Percentiles rank a stretch among this genome's conserved stretches.
Evolutionary conservation across 2,888 invertebrate species (phyloP).

Genomic region (Ariolimax columbianus): DNA sequence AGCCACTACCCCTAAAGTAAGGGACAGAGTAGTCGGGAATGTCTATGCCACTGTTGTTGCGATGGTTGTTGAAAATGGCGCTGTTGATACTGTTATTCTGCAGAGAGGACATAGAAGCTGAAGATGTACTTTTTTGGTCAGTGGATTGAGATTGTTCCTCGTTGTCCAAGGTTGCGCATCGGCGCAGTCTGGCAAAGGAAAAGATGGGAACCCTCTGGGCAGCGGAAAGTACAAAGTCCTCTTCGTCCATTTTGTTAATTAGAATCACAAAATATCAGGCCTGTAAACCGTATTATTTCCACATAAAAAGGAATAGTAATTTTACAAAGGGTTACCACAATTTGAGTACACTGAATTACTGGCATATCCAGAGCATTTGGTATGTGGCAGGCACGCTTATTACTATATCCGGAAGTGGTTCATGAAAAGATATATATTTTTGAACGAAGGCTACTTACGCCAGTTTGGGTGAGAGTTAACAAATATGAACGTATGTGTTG

Average conservation of each 20-base stretch:
- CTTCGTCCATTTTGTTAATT: slow-evolving; percentile 24
- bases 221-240: slow-evolving; percentile 12
- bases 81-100: slow-evolving; percentile 8
- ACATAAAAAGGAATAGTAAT: too few relatives aligned
- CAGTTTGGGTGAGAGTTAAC: too few relatives aligned
- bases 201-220: slow-evolving; percentile 22
- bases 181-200: slow-evolving; percentile 35
- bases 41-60: not conserved
- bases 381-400: too few relatives aligned
- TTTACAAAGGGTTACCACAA: too few relatives aligned
- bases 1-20: not conserved
- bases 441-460: too few relatives aligned
- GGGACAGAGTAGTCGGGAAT: not conserved
- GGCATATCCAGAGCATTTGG: too few relatives aligned
- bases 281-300: too few relatives aligned
- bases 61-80: slow-evolving; percentile 3
- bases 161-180: slow-evolving; percentile 41
- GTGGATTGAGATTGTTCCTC: slow-evolving; percentile 4
- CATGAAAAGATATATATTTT: too few relatives aligned
- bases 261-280: not conserved
- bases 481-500: too few relatives aligned
- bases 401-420: too few relatives aligned
- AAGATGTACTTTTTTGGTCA: slow-evolving; percentile 29
- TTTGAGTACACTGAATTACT: too few relatives aligned
- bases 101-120: slow-evolving; percentile 42